These are phyloP conservation scores for Oncorhynchus masou DNA, from an alignment of 2,113 vertebrate species.

Conservation along the genomic window DNA sequence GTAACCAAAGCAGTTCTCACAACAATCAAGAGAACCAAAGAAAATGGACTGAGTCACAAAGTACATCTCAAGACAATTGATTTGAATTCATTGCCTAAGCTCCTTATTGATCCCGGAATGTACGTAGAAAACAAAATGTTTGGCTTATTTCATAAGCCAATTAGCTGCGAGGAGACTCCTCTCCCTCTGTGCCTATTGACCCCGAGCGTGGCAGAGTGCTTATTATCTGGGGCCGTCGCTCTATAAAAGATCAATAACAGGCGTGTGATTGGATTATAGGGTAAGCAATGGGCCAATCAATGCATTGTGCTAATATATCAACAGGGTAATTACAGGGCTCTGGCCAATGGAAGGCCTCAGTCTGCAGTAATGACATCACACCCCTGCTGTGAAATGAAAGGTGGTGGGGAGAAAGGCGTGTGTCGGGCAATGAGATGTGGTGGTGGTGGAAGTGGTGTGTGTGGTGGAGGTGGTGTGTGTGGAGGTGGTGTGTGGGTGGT, in stretches of 20 bases:
- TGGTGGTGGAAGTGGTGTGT: neutral
- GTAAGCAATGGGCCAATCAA: conserved; percentile 72
- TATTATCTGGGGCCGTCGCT: conserved; percentile 64
- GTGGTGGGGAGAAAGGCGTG: conserved; percentile 13
- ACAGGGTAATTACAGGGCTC: conserved; percentile 64
- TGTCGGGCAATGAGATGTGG: conserved; percentile 28
- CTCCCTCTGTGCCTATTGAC: conserved; percentile 70
- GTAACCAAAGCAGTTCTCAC: too few relatives aligned
- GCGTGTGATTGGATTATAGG: conserved; percentile 73
- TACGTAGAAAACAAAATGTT: conserved; percentile 72
- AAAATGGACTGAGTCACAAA: conserved; percentile 28
- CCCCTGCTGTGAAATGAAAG: conserved; percentile 35
- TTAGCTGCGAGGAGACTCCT: conserved; percentile 72
- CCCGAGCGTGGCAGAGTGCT: conserved; percentile 62
- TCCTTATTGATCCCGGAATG: conserved; percentile 67
- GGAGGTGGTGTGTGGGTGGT: too few relatives aligned
- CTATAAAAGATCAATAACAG: conserved; percentile 74
- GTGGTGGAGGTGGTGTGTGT: neutral
- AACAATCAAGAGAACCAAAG: neutral
- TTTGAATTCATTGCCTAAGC: conserved; percentile 66
- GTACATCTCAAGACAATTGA: conserved; percentile 37
- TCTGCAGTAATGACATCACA: conserved; percentile 62
- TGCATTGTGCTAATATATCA: conserved; percentile 73
- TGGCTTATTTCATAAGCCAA: conserved; percentile 79
- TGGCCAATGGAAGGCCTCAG: conserved; percentile 64